Conservation (phyloP, 2,888 invertebrate genomes). For the Lasius fuliginosus region DNA sequence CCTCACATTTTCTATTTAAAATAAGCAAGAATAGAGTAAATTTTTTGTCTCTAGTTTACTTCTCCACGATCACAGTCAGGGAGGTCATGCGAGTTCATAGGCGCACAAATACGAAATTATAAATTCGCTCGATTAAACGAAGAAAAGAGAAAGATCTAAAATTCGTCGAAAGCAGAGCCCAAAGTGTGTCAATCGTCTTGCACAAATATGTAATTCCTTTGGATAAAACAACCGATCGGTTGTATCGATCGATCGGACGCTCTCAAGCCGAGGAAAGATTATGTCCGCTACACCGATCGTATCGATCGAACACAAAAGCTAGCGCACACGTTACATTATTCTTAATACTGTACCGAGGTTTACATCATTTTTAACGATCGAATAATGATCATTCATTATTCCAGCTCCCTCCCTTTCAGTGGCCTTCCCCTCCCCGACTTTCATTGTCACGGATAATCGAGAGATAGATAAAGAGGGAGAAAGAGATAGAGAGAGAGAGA, state of each 20-base stretch:
- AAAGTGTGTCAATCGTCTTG: background rate
- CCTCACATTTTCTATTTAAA: background rate
- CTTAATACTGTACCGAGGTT: conserved; percentile 29
- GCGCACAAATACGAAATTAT: background rate
- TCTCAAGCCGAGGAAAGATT: background rate
- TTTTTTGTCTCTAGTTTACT: background rate
- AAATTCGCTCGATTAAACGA: background rate
- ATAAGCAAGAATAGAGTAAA: background rate
- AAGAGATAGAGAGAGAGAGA: conserved; percentile 39
- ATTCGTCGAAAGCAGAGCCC: background rate
- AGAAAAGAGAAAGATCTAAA: background rate
- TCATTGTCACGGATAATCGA: conserved; percentile 76
- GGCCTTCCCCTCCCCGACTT: conserved; percentile 36
- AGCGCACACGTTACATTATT: conserved; percentile 2
- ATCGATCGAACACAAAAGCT: conserved; percentile 32
- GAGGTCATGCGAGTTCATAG: background rate
- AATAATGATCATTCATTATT: conserved; percentile 64
- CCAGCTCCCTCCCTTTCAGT: conserved; percentile 13
- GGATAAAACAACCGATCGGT: background rate
- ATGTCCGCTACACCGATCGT: background rate
- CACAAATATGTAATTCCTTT: background rate
- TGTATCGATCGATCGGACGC: background rate
- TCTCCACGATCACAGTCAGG: background rate
- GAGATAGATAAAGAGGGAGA: conserved; percentile 48
- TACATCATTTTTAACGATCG: conserved; percentile 59